A percentile compares a stretch with the other conserved stretches of the same genome.
These are phyloP conservation scores for Redunca redunca DNA, from an alignment of 2,113 vertebrate genomes.

Conservation along the genomic window DNA sequence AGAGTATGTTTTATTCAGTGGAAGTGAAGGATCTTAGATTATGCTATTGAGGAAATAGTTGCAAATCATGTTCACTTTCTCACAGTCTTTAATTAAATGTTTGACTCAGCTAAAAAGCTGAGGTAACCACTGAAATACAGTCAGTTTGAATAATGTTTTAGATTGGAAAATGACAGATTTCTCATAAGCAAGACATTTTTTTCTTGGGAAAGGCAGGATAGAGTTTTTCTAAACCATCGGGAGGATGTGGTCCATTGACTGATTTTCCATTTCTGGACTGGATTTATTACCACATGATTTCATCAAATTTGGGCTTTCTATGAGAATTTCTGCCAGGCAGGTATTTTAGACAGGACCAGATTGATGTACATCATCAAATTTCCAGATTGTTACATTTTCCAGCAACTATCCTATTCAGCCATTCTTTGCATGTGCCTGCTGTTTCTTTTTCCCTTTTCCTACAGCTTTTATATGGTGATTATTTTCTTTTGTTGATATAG, in stretches of 20 bases:
- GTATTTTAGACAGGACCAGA: constrained; percentile 71
- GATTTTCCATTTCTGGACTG: constrained; percentile 76
- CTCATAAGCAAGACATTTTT: constrained; percentile 64
- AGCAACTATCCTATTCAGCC: constrained; percentile 69
- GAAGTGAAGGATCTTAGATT: neutral
- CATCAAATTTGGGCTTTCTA: constrained; percentile 73
- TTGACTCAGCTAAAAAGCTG: neutral
- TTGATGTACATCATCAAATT: constrained; percentile 74
- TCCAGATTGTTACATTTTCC: constrained; percentile 71
- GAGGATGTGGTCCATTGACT: constrained; percentile 64
- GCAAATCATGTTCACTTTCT: neutral
- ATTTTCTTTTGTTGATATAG: constrained; percentile 64
- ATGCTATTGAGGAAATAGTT: neutral
- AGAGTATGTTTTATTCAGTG: neutral
- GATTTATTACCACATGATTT: constrained; percentile 81
- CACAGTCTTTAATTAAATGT: constrained; percentile 21
- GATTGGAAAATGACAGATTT: constrained; percentile 66
- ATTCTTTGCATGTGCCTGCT: constrained; percentile 25
- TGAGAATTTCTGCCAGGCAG: constrained; percentile 71
- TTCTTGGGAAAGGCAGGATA: constrained; percentile 40
- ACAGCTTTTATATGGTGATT: constrained; percentile 48
- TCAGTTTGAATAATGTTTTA: constrained; percentile 33
- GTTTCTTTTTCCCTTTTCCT: neutral
- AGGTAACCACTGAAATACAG: constrained; percentile 27
- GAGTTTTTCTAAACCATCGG: constrained; percentile 74